Evolutionary conservation across 2,888 invertebrate genomes (phyloP), one percentile per base, ranked within the genome.

Genomic region (Adelognathus sp.): DNA sequence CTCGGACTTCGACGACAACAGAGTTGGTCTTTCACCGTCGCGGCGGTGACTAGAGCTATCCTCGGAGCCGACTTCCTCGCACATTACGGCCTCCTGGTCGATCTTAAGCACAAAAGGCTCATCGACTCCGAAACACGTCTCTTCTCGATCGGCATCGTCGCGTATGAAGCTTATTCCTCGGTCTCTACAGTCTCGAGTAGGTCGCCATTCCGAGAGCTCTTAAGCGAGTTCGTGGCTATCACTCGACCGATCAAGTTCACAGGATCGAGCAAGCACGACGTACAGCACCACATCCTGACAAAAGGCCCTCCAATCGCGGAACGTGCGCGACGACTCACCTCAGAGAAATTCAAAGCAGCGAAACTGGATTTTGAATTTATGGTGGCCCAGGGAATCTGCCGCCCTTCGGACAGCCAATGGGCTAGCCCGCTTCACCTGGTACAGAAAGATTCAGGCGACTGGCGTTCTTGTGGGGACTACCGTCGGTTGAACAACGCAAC

Each of bases 361-460:
- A 88, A 87, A 70, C 71, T 80, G 1, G 88, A 90, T 69, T 90
- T 91, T 77, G 44, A 81, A 3, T 3, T 58, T 0, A 86, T 91
- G 88, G 76, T 87, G 3, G 85, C 91, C 21, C 75, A 84, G 21
- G 92, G 91, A 0, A 90, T 92, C 9, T 90, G 90, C 36, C 83
- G 91, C 3, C 92, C 90, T 0, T 92, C 91, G 0, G 88, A 86
- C 5, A 90, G 90, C 36, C 79, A 84, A 2, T 92, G 90, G 91
- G 85, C 91, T 0, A 89, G 86, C 39, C 92, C 90, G 1, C 79
- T 92, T 0, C 88, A 87, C 69, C 46, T 88, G 50, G 86, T 83
- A 2, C 72, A 67, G 14, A 90, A 87, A 64, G 80, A 82, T 36
- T 50, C 76, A 46, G 86, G 83, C 4, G 58, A 79, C 0, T 80